Conservation (phyloP, 2,797 vertebrate species). For the Fistularia commersonii region DNA sequence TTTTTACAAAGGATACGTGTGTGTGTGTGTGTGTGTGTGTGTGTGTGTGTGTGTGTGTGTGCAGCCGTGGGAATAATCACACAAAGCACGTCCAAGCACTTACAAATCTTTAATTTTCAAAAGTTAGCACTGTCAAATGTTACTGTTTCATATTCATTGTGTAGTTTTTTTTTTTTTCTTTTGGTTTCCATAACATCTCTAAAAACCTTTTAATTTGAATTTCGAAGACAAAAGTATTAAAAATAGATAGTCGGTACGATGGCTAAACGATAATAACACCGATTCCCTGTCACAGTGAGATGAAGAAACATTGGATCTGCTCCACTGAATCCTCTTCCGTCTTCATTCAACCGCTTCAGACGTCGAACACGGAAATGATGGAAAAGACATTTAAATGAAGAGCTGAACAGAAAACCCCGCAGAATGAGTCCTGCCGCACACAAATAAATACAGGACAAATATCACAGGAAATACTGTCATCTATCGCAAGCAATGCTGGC, state of each 20-base stretch:
- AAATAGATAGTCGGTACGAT: constrained; percentile 53
- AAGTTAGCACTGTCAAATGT: constrained; percentile 62
- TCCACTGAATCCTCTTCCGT: constrained; percentile 3
- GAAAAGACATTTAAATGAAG: no score
- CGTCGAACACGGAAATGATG: no score
- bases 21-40: no score
- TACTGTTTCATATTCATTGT: constrained; percentile 32
- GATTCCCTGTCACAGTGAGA: constrained; percentile 14
- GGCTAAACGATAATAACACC: constrained; percentile 26
- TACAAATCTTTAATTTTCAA: constrained; percentile 73
- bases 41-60: no score
- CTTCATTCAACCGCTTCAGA: not conserved
- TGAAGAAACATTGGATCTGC: constrained; percentile 12
- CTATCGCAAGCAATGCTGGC: constrained; percentile 20
- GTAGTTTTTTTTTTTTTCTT: constrained; percentile 8
- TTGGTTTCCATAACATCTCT: constrained; percentile 45
- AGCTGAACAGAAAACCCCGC: no score
- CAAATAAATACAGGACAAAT: constrained; percentile 6
- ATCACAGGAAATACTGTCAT: constrained; percentile 24
- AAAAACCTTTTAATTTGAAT: constrained; percentile 38
- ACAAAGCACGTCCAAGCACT: constrained; percentile 51
- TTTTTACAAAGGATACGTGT: no score
- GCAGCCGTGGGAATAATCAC: constrained; percentile 19
- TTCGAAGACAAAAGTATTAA: constrained; percentile 44
- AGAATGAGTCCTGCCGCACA: not conserved